phyloP scores from a whole-genome alignment of 2,888 invertebrate genomes.

The Ophion ventricosus region DNA sequence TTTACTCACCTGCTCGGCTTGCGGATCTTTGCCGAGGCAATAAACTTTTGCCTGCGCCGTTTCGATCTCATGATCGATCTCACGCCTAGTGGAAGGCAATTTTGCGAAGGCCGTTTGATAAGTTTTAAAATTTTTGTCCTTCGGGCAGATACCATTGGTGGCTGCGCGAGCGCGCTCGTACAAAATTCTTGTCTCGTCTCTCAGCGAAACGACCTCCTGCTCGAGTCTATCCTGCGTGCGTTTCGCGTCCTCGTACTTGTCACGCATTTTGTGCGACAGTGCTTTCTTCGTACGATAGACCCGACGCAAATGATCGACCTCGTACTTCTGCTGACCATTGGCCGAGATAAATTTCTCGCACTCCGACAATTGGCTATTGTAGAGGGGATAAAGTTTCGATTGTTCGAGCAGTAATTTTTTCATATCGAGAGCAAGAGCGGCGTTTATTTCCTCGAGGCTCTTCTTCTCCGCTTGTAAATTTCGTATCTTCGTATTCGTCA shows the following conservation, averaged over 20 bases:
- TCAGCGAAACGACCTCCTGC: slow-evolving; percentile 77
- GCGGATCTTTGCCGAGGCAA: slow-evolving; percentile 85
- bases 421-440: slow-evolving; percentile 70
- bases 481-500: slow-evolving; percentile 73
- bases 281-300: slow-evolving; percentile 75
- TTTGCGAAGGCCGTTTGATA: slow-evolving; percentile 75
- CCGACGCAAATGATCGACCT: slow-evolving; percentile 69
- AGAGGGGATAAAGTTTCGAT: slow-evolving; percentile 74
- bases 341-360: slow-evolving; percentile 74
- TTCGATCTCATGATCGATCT: slow-evolving; percentile 85
- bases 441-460: slow-evolving; percentile 75
- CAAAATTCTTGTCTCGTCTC: slow-evolving; percentile 84
- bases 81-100: slow-evolving; percentile 85
- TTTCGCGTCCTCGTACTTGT: slow-evolving; percentile 77
- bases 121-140: slow-evolving; percentile 84
- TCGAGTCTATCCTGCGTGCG: slow-evolving; percentile 76
- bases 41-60: slow-evolving; percentile 87
- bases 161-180: slow-evolving; percentile 84
- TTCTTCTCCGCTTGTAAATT: slow-evolving; percentile 78
- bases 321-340: slow-evolving; percentile 74
- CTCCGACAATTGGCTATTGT: slow-evolving; percentile 74
- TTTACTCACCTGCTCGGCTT: slow-evolving; percentile 85
- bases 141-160: slow-evolving; percentile 86
- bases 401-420: slow-evolving; percentile 70
- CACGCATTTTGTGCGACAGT: slow-evolving; percentile 77